Evolutionary conservation across 1,140 invertebrate species (phyloP), one percentile per base, ranked within the genome.

Genomic region (Octopus sinensis): DNA sequence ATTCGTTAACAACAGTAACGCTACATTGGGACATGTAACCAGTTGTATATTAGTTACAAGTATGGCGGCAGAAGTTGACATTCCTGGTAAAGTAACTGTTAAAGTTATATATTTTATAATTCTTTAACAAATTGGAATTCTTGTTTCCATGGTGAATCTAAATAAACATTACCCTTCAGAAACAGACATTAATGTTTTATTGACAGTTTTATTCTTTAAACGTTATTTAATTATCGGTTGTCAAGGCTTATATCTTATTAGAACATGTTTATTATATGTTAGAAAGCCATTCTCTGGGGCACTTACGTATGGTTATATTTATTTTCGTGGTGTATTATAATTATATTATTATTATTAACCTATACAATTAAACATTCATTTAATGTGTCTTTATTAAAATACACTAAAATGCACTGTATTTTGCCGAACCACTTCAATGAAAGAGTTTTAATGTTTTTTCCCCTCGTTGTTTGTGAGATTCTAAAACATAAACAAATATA

Each of bases 21-120:
- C 68, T 73, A 73, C 30, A 6, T 9, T 23, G 68, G 6, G 68
- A 73, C 68, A 73, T 10, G 5, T 73, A 73, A 73, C 68, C 68
- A 73, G 68, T 73, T 73, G 68, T 73, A 86, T 85, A 84, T 81
- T 79, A 54, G 68, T 56, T 68, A 88, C 86, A 86, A 88, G 87
- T 83, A 90, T 90, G 89, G 88, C 89, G 84, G 82, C 88, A 62
- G 85, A 85, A 79, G 88, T 88, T 80, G 89, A 90, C 82, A 86
- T 90, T 85, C 89, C 89, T 82, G 89, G 89, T 89, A 83, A 75
- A 78, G 80, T 75, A 78, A 73, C 62, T 30, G 78, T 76, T 81
- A 80, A 79, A 73, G 73, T 54, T 80, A 75, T 12, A 23, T 73
- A 73, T 73, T 73, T 73, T 13, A n/a, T 17, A n/a, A 6, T 73